A percentile compares a stretch with the other conserved stretches of the same genome.
Evolutionary conservation across 2,797 vertebrate genomes (phyloP).

Genomic region (Astyanax mexicanus): DNA sequence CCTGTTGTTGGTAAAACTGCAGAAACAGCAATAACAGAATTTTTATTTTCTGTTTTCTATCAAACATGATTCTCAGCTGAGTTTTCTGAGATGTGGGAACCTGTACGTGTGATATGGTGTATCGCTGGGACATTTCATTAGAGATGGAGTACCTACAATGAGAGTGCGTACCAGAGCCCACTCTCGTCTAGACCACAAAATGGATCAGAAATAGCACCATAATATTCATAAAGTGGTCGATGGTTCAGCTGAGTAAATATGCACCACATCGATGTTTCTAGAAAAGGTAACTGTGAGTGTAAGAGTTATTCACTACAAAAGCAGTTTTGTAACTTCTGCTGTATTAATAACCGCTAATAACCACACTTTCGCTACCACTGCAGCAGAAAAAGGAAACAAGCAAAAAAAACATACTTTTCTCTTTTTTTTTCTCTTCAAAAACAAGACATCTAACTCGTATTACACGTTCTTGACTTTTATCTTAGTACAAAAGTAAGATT

Average conservation of each 20-base stretch:
- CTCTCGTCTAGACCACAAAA: conserved; percentile 73
- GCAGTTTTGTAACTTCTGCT: conserved; percentile 66
- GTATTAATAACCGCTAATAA: conserved; percentile 56
- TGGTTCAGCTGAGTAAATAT: conserved; percentile 67
- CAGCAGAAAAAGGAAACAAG: conserved; percentile 56
- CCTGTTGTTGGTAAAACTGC: conserved; percentile 13
- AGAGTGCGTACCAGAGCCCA: conserved; percentile 73
- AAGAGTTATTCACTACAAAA: conserved; percentile 53
- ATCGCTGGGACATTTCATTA: conserved; percentile 34
- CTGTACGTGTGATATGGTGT: conserved; percentile 38
- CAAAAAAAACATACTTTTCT: conserved; percentile 28
- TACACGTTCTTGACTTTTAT: conserved; percentile 60
- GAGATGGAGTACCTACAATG: conserved; percentile 74
- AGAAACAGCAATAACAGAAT: conserved; percentile 36
- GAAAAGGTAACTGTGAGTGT: conserved; percentile 49
- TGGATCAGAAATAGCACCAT: conserved; percentile 82
- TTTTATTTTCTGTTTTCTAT: background rate
- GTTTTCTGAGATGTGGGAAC: conserved; percentile 19
- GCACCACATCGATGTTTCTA: conserved; percentile 66
- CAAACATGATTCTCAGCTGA: conserved; percentile 31
- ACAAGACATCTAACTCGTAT: conserved; percentile 61
- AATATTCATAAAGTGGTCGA: conserved; percentile 72
- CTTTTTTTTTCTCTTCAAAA: conserved; percentile 48
- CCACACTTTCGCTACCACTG: conserved; percentile 62
- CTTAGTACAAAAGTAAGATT: conserved; percentile 56